Evolutionary conservation across 2,888 invertebrate genomes (phyloP), one percentile per base, ranked within the genome.

Genomic region (Zootermopsis nevadensis): DNA sequence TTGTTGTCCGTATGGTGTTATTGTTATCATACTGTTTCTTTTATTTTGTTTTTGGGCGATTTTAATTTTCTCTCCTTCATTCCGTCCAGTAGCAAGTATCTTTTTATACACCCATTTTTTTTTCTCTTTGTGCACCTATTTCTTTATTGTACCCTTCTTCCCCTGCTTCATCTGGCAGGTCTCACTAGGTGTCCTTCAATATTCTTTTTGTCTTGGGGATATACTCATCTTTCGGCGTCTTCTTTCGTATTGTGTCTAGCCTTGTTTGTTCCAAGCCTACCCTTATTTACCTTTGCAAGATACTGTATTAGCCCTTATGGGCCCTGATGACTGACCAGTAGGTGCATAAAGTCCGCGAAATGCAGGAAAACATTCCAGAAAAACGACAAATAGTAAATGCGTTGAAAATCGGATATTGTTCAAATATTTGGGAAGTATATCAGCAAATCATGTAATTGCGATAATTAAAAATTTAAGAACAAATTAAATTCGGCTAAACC

Each of bases 61-160:
- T 77, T 77, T 77, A 77, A 77, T 77, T 77, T 77, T 77, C 77
- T 77, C 55, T 55, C 77, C 77, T 77, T 77, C 77, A 55, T 77
- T 53, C 31, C 77, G 55, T 77, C 55, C 77, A 55, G 55, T 77
- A 77, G 77, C 77, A 55, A 77, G 53, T 55, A 53, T 53, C 53
- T 77, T 60, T 60, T 60, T 60, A 48, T 60, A 76, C 76, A 38
- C 10, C 38, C 24, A 42, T 76, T 77, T 77, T 77, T 72, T 30
- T 76, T 42, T 42, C 30, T 55, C 77, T 53, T 53, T 77, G 53
- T 55, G 35, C 42, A 55, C 55, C 77, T 76, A 77, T 55, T 77
- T 77, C 77, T 77, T 77, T 77, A 77, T 55, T 53, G 55, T 55
- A 77, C 77, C 53, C 53, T 77, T 55, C 55, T 27, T 24, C n/a